phyloP scores from a whole-genome alignment of 2,888 invertebrate species.

The Eristalinus sepulchralis region DNA sequence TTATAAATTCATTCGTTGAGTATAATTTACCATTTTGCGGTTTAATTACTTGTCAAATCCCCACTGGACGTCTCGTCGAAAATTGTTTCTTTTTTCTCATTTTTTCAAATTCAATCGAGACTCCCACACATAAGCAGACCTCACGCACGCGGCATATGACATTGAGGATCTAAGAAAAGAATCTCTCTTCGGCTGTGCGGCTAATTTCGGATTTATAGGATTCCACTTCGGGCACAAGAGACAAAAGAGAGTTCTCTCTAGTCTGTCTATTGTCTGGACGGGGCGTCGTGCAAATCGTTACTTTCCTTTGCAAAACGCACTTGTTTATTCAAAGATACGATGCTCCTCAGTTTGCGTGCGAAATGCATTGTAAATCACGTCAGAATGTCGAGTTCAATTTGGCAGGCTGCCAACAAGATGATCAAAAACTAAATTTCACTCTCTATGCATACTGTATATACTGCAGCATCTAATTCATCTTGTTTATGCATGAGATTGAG shows the following conservation, averaged over 20 bases:
- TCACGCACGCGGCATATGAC: conserved; percentile 38
- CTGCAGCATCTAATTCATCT: conserved; percentile 18
- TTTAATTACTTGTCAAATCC: conserved; percentile 18
- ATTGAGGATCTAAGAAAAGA: conserved; percentile 58
- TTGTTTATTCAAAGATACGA: conserved; percentile 18
- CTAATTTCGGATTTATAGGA: conserved; percentile 17
- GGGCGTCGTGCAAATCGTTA: not conserved
- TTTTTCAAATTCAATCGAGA: conserved; percentile 50
- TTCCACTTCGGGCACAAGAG: conserved; percentile 11
- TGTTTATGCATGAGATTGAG: conserved; percentile 25
- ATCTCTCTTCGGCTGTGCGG: conserved; percentile 1
- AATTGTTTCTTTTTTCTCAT: not conserved
- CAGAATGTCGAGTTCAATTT: conserved; percentile 1
- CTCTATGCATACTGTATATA: conserved; percentile 24
- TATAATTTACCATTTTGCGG: conserved; percentile 26
- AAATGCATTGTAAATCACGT: conserved; percentile 27
- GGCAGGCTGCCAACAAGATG: conserved; percentile 14
- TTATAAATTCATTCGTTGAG: conserved; percentile 1
- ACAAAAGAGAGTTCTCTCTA: not conserved
- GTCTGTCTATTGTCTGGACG: not conserved
- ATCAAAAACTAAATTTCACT: not conserved
- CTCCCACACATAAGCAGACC: conserved; percentile 25
- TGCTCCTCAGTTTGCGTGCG: not conserved
- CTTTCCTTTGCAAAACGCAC: not conserved
- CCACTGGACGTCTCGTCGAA: conserved; percentile 37